Evolutionary conservation across 2,888 invertebrate species (phyloP).

Genomic region (Camponotus fellah): DNA sequence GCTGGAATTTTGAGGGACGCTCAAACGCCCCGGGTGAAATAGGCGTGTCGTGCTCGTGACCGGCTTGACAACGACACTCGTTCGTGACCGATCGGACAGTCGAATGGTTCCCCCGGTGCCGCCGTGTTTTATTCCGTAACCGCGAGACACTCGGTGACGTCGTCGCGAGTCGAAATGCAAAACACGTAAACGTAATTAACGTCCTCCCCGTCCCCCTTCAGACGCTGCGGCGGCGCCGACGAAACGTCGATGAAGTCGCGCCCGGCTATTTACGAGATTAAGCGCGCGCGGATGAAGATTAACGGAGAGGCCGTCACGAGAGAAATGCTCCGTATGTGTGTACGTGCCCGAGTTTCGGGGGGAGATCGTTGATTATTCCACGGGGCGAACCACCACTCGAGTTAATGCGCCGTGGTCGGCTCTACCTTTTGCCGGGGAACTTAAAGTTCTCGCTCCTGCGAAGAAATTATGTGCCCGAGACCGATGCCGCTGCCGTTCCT

Average conservation of each 20-base stretch:
- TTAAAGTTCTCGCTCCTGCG: constrained; percentile 6
- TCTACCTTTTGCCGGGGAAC: not conserved
- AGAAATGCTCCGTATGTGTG: not conserved
- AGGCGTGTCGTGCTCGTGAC: constrained; percentile 33
- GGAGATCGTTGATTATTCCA: constrained; percentile 43
- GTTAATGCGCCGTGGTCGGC: constrained; percentile 20
- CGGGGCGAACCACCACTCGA: constrained; percentile 13
- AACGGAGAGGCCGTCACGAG: constrained; percentile 14
- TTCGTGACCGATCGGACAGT: constrained; percentile 55
- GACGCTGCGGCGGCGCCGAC: constrained; percentile 12
- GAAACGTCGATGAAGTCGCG: constrained; percentile 30
- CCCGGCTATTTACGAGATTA: constrained; percentile 45
- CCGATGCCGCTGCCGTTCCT: not conserved
- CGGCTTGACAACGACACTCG: constrained; percentile 44
- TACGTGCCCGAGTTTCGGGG: constrained; percentile 31
- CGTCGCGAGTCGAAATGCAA: constrained; percentile 1
- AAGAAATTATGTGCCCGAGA: constrained; percentile 31
- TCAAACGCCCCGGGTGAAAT: not conserved
- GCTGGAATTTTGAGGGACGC: constrained; percentile 55
- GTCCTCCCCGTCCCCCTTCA: not conserved
- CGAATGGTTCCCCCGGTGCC: constrained; percentile 34
- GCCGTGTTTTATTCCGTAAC: not conserved
- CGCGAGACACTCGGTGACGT: not conserved
- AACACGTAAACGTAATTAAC: constrained; percentile 46
- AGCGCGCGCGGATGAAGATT: constrained; percentile 43